These are phyloP conservation scores for Caerostris darwini DNA, from an alignment of 1,140 invertebrate species.

Conservation along the genomic window DNA sequence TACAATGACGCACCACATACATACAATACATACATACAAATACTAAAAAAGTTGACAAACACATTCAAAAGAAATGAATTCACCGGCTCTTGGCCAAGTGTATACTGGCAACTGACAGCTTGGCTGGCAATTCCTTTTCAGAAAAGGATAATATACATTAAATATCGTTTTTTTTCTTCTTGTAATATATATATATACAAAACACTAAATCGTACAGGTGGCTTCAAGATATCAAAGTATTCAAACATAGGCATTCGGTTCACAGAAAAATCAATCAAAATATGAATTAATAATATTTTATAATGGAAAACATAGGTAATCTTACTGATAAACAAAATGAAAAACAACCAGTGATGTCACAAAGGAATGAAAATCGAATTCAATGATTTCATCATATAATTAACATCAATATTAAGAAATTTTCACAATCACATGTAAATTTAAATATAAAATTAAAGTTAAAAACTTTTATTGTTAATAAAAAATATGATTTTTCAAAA, in stretches of 20 bases:
- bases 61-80: slow-evolving; percentile 57
- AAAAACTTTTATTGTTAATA: too few species aligned
- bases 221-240: slow-evolving; percentile 43
- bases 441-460: too few species aligned
- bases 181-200: slow-evolving; percentile 52
- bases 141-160: slow-evolving; percentile 62
- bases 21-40: slow-evolving; percentile 59
- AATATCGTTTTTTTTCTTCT: slow-evolving; percentile 30
- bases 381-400: too few species aligned
- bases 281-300: neutral
- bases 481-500: neutral
- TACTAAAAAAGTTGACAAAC: slow-evolving; percentile 52
- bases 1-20: slow-evolving; percentile 65
- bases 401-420: too few species aligned
- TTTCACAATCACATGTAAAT: too few species aligned
- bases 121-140: slow-evolving; percentile 72
- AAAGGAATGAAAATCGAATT: neutral
- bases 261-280: neutral
- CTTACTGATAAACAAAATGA: too few species aligned
- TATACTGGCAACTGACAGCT: slow-evolving; percentile 66
- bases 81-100: slow-evolving; percentile 62
- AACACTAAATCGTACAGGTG: slow-evolving; percentile 38
- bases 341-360: neutral
- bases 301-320: neutral
- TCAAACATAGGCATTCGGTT: neutral